Evolutionary conservation across 2,888 invertebrate genomes (phyloP).

Genomic region (Apamea anceps): DNA sequence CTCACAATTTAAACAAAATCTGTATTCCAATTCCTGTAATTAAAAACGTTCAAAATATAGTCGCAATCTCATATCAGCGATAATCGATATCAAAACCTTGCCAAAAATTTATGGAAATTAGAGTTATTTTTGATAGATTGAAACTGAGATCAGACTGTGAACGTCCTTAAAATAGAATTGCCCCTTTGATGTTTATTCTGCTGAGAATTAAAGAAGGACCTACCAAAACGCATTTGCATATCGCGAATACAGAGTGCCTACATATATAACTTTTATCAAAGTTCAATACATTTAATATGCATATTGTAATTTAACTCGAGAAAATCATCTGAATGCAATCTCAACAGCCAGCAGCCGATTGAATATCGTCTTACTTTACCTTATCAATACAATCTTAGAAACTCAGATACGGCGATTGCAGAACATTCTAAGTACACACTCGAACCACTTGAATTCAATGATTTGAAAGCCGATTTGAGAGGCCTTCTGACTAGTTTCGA

Average conservation of each 20-base stretch:
- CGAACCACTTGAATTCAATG: constrained; percentile 8
- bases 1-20: neutral
- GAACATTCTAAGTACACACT: constrained; percentile 12
- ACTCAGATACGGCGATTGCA: constrained; percentile 32
- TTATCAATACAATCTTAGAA: constrained; percentile 52
- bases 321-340: constrained; percentile 37
- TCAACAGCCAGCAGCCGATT: constrained; percentile 20
- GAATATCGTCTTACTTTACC: constrained; percentile 22
- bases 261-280: constrained; percentile 7
- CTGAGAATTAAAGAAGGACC: neutral
- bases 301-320: constrained; percentile 22
- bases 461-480: constrained; percentile 13
- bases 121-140: too few relatives aligned
- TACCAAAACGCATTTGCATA: neutral
- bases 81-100: too few relatives aligned
- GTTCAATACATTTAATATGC: constrained; percentile 4
- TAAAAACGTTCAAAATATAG: too few relatives aligned
- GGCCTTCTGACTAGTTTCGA: neutral
- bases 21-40: too few relatives aligned
- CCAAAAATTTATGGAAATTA: too few relatives aligned
- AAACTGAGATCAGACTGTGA: too few relatives aligned
- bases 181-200: neutral
- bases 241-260: neutral
- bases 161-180: too few relatives aligned
- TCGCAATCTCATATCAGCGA: too few relatives aligned